A percentile compares a stretch with the other conserved stretches of the same genome.
Evolutionary conservation across 2,797 vertebrate genomes (phyloP).

Genomic region (Notolepis coatsorum): DNA sequence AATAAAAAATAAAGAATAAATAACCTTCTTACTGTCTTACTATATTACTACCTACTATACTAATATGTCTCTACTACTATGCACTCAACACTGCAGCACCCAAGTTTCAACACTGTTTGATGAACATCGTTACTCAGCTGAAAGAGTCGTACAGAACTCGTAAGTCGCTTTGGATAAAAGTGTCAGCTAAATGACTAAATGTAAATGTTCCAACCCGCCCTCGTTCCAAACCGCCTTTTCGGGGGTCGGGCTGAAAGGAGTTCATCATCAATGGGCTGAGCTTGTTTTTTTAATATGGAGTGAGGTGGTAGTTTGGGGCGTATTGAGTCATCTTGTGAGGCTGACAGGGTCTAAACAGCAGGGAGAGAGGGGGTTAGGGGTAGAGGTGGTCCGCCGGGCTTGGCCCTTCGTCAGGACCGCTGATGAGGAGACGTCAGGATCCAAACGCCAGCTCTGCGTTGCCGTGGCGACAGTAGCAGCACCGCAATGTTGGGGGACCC

Average conservation of each 20-base stretch:
- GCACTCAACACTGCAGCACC: no score
- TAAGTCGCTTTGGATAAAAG: no score
- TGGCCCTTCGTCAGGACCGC: conserved; percentile 33
- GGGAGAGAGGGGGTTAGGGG: conserved; percentile 24
- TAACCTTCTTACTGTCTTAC: no score
- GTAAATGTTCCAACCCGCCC: neutral
- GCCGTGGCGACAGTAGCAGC: conserved; percentile 51
- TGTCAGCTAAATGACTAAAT: no score
- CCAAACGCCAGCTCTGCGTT: conserved; percentile 65
- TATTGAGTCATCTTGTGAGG: conserved; percentile 43
- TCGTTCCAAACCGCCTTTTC: conserved; percentile 11
- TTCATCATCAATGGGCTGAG: conserved; percentile 37
- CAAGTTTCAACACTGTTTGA: no score
- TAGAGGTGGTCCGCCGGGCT: conserved; percentile 31
- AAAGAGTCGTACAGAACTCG: no score
- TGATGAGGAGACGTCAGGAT: conserved; percentile 56
- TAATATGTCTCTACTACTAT: no score
- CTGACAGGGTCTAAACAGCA: conserved; percentile 49
- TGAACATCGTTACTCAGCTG: no score
- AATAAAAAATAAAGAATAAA: no score
- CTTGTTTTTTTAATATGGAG: conserved; percentile 44
- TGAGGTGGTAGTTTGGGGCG: conserved; percentile 17
- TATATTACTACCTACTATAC: no score
- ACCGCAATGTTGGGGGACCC: conserved; percentile 57
- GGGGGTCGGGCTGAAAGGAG: conserved; percentile 9